Conservation (phyloP, 2,888 invertebrate species). For the Xestia c-nigrum region DNA sequence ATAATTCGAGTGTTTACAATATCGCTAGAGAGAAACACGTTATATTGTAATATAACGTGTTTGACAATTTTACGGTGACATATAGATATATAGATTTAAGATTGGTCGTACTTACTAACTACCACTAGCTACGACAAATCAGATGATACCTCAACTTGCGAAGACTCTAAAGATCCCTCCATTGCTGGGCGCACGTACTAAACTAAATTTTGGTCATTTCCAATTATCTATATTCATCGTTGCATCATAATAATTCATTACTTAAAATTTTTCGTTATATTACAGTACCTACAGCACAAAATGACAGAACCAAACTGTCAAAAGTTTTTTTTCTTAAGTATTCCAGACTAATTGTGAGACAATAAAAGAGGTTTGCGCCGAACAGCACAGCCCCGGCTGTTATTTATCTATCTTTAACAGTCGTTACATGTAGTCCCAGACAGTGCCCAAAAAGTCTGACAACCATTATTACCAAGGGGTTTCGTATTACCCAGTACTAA, state of each 20-base stretch:
- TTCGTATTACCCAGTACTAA: too few species aligned
- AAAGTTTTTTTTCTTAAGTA: neutral
- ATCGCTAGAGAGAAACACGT: too few species aligned
- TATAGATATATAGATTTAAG: too few species aligned
- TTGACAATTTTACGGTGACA: too few species aligned
- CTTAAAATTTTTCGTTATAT: neutral
- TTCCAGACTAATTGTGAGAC: neutral
- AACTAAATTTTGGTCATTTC: neutral
- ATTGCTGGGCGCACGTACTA: neutral
- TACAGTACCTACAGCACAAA: neutral
- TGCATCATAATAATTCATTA: neutral
- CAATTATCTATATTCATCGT: neutral
- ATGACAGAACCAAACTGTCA: constrained; percentile 1
- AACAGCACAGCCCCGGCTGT: too few species aligned
- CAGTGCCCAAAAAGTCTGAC: too few species aligned
- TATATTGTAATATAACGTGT: too few species aligned
- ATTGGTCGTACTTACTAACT: neutral
- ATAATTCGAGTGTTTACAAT: too few species aligned
- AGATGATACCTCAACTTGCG: neutral
- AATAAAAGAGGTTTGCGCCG: neutral
- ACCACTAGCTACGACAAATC: neutral
- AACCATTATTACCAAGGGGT: too few species aligned
- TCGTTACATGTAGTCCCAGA: too few species aligned
- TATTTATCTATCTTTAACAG: too few species aligned
- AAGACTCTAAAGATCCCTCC: neutral